Base-by-base conservation (phyloP, 2,797 vertebrate species). In the Tragelaphus oryx region DNA sequence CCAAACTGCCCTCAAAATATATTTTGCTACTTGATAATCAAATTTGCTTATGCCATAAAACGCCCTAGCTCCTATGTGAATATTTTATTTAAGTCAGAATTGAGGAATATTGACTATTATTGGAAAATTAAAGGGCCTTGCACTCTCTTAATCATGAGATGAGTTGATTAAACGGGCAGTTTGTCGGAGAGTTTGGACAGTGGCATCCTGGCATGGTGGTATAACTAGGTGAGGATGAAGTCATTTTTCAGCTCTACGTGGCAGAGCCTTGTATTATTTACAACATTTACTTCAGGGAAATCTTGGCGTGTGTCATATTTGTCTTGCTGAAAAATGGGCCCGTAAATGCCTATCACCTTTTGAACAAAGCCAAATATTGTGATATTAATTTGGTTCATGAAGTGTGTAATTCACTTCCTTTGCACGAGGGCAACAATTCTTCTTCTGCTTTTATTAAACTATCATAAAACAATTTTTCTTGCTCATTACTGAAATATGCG, bases 371-470 rank as follows among this genome's bases (percentile, higher is more conserved):
- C 98, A 98, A 98, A 98, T 98, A 98, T 98, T 98, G 98, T 98
- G 98, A 98, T 98, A 98, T 99, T 99, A 99, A 99, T 99, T 99
- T 99, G 99, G 99, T 99, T 99, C 99, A 98, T 99, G 99, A 99
- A 99, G 99, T 99, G 98, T 98, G 98, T 99, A 99, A 99, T 99
- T 99, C 99, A 99, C 98, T 98, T 98, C 98, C 98, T 98, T 98
- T 98, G 98, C 98, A 99, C 97, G 96, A 98, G 98, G 98, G 98
- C 98, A 98, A 98, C 98, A 99, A 99, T 99, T 99, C 98, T 98
- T 99, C 99, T 99, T 98, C 97, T 97, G 98, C 98, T 99, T 96
- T 99, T 99, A 99, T 99, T 99, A 99, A 99, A 99, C 98, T 99
- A 98, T 98, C 98, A 99, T 98, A 99, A 99, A 99, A 98, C 98